Base-by-base conservation (phyloP, 2,888 invertebrate species). In the Patella depressa region DNA sequence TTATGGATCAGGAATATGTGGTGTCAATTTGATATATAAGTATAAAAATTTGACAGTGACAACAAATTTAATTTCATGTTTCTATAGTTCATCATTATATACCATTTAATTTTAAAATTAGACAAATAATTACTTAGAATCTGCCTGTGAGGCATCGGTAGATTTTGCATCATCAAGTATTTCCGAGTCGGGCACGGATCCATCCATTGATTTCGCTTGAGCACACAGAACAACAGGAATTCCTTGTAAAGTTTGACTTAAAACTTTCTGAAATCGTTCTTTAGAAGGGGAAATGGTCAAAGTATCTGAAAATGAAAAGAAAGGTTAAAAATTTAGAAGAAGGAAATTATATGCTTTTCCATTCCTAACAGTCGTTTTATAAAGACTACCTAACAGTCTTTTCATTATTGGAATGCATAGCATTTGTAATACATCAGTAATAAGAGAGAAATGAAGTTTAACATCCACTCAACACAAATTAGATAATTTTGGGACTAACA, bases 151-250 rank as follows among this genome's bases (percentile, higher is more conserved):
- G 9, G 74, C 72, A 12, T 83, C 83, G 14, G 77, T 74, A 7
- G 84, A 83, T 15, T 85, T 85, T 12, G 74, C 73, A 3, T 71
- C 74, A 7, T 80, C 81, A 2, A 74, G 53, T 15, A 78, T 78
- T 45, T 78, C 78, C 15, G 81, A 81, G 34, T 83, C 83, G 3
- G 72, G 75, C 12, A 85, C 77, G 45, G 85, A 87, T 3, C 86
- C 87, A 74, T 89, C 89, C 81, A 88, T 87, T 1, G 88, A 84
- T 17, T 88, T 83, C 19, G 87, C 88, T 53, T 87, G 86, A 53
- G 86, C 81, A 79, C 87, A 87, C 45, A 89, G 84, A 14, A 89
- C 84, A 29, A 78, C 77, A 1, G 89, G 89, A 29, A 90, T 87
- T 24, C 87, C 88, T 72, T 82, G 83, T 71, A 90, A 80, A 2